Base-by-base conservation (phyloP, 2,113 vertebrate genomes). In the Plestiodon gilberti region DNA sequence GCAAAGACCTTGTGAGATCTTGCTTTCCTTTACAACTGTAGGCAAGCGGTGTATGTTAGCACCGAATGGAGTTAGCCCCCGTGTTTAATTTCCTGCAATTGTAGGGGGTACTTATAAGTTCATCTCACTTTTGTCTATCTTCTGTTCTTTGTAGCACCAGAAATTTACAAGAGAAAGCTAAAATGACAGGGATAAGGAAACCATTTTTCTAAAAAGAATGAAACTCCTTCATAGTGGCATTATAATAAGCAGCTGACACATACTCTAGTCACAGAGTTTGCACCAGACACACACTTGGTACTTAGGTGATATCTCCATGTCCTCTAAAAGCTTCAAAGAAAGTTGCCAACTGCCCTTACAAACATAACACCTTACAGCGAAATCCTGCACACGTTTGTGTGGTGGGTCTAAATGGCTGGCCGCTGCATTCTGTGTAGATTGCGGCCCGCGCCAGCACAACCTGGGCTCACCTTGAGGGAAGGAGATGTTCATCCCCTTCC, bases 71-170 rank as follows among this genome's bases (percentile, higher is more conserved):
- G 22, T 28, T 81, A 73, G 73, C 52, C 79, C 85, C 43, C 9
- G 33, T 71, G 33, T 76, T 82, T 71, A 89, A 84, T 85, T 82
- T 89, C 78, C 83, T 71, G 64, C 55, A 4, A 22, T 81, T 76
- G 35, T 40, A n/a, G 69, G 67, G 69, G 82, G 18, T 38, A 74
- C 25, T 30, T 52, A 79, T 71, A 62, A 48, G 65, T 62, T 48
- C 23, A 23, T 64, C 75, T 82, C 25, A n/a, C 23, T 73, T 80
- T 43, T 40, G 13, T 28, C 30, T n/a, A 5, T 4, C 43, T 57
- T 69, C 38, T 17, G 35, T 81, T 81, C n/a, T 75, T n/a, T 70
- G 17, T 48, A 40, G 40, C 23, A 52, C 15, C 33, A 69, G 57
- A 22, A 15, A 55, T 55, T 52, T 77, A 57, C 55, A 85, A 78